Percentiles rank a stretch among this genome's conserved stretches.
These are phyloP conservation scores for Diuraphis noxia DNA, from an alignment of 1,140 invertebrate species.

Conservation along the genomic window DNA sequence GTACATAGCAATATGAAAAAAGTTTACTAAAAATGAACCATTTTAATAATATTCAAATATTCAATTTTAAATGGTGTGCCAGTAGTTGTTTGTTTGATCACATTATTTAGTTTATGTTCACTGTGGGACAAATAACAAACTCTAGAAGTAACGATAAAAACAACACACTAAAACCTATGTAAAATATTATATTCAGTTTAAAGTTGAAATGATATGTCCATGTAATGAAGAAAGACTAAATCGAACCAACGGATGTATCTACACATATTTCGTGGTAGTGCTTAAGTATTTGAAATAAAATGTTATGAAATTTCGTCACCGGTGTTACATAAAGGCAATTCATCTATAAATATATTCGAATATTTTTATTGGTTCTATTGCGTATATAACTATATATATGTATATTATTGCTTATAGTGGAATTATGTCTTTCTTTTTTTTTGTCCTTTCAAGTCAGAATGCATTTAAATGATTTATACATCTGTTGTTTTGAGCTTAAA, in stretches of 20 bases:
- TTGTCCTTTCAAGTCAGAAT: background rate
- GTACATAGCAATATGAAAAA: background rate
- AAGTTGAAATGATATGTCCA: background rate
- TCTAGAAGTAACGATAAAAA: background rate
- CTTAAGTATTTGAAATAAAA: background rate
- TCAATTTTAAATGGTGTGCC: background rate
- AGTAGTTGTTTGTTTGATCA: background rate
- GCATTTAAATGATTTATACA: slow-evolving; percentile 10
- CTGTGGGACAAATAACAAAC: slow-evolving; percentile 7
- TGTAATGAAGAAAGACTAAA: background rate
- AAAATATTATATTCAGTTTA: background rate
- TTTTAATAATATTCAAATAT: background rate
- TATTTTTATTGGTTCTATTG: background rate
- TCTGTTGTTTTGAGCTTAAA: background rate
- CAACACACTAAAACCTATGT: background rate
- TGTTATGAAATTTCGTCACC: slow-evolving; percentile 22
- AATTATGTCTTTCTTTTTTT: slow-evolving; percentile 13
- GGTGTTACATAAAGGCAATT: slow-evolving; percentile 1
- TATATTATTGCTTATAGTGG: background rate
- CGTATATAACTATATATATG: no score
- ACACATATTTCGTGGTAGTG: background rate
- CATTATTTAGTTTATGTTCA: background rate
- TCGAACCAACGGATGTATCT: background rate
- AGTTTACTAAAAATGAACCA: background rate
- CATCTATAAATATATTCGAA: slow-evolving; percentile 21